Percentiles rank a stretch among this genome's conserved stretches.
These are phyloP conservation scores for Trissonchulus latispiculum DNA, from an alignment of 2,888 invertebrate species.

Conservation along the genomic window DNA sequence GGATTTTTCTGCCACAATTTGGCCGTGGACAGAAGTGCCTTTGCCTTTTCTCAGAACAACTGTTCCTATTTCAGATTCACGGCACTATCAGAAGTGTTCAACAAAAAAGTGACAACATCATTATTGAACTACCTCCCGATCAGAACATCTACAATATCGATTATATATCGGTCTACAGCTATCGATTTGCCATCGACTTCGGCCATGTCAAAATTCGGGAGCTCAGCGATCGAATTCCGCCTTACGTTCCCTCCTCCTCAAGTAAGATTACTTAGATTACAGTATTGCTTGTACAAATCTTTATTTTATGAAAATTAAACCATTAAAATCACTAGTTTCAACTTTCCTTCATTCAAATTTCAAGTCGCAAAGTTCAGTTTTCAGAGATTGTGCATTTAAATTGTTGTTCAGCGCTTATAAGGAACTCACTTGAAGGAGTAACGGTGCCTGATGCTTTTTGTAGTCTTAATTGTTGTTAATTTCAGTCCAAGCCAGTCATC, in stretches of 20 bases:
- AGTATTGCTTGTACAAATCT: too few relatives aligned
- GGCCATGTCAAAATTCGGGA: slow-evolving; percentile 36
- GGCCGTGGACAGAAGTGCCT: neutral
- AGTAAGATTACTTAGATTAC: too few relatives aligned
- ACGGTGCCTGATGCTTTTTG: too few relatives aligned
- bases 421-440: too few relatives aligned
- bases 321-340: too few relatives aligned
- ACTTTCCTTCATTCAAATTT: too few relatives aligned
- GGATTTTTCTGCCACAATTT: neutral
- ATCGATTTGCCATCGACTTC: slow-evolving; percentile 38
- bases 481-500: neutral
- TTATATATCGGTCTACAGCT: slow-evolving; percentile 39
- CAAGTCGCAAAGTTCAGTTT: too few relatives aligned
- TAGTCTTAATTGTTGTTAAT: too few relatives aligned
- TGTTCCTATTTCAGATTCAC: slow-evolving; percentile 33
- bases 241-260: slow-evolving; percentile 37
- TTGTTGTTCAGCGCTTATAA: too few relatives aligned
- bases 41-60: too few relatives aligned
- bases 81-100: slow-evolving; percentile 39
- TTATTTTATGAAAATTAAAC: too few relatives aligned
- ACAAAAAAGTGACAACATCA: slow-evolving; percentile 39
- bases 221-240: slow-evolving; percentile 36
- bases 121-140: slow-evolving; percentile 39
- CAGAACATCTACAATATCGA: slow-evolving; percentile 39
- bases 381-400: too few relatives aligned